Conservation (phyloP, 1,140 invertebrate genomes). For the Centruroides vittatus region DNA sequence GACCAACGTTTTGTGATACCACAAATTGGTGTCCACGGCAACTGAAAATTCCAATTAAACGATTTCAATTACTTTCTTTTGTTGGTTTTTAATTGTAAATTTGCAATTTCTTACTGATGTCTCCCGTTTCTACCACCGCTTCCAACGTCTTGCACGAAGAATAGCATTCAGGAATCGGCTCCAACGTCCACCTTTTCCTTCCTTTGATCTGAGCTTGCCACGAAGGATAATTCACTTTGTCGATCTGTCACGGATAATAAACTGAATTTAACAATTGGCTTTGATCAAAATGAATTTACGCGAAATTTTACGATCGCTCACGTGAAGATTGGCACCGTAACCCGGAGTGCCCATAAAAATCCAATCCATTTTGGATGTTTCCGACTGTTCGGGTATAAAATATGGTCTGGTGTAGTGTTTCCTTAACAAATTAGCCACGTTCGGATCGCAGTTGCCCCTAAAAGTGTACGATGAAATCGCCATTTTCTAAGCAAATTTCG, state of each 20-base stretch:
- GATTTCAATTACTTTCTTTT: background rate
- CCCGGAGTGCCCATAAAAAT: conserved; percentile 90
- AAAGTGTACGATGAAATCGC: background rate
- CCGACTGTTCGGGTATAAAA: conserved; percentile 64
- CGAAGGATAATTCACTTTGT: conserved; percentile 78
- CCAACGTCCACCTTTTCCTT: conserved; percentile 66
- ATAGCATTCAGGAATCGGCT: conserved; percentile 77
- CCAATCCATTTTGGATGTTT: conserved; percentile 77
- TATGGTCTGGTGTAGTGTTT: conserved; percentile 68
- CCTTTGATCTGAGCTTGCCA: conserved; percentile 89
- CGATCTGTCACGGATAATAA: conserved; percentile 45
- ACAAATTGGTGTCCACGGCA: conserved; percentile 81
- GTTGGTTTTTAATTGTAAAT: background rate
- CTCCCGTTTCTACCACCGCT: conserved; percentile 63
- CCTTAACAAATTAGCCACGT: conserved; percentile 54
- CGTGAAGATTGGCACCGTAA: conserved; percentile 85
- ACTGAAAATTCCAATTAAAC: conserved; percentile 41
- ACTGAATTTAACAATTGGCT: too few species aligned
- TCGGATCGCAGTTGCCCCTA: conserved; percentile 77
- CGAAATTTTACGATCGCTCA: conserved; percentile 34
- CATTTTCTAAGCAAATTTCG: too few species aligned
- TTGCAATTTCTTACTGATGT: conserved; percentile 57
- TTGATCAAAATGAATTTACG: too few species aligned
- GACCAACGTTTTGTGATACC: conserved; percentile 84
- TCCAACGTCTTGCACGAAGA: conserved; percentile 52